Evolutionary conservation across 2,113 vertebrate genomes (phyloP).

Genomic region (Galbula dea): DNA sequence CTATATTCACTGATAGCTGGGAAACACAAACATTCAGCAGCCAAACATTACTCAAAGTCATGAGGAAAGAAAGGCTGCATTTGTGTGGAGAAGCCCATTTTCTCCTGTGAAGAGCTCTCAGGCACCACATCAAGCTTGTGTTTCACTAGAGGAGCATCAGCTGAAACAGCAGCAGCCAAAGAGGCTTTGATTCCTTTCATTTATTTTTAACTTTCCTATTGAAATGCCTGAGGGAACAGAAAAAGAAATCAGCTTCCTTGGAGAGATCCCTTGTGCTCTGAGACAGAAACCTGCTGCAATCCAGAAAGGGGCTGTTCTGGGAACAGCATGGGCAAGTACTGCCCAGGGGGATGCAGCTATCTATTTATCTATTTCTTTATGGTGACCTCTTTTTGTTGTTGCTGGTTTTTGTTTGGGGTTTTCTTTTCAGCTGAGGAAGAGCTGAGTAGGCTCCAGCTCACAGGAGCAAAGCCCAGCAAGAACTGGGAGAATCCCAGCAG

Average conservation of each 20-base stretch:
- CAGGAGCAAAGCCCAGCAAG: neutral
- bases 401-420: too few relatives aligned
- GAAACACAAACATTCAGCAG: neutral
- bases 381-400: neutral
- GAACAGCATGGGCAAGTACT: neutral
- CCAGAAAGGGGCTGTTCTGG: neutral
- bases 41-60: neutral
- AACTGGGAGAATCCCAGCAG: neutral
- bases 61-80: neutral
- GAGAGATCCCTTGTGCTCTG: conserved; percentile 3
- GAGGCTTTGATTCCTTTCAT: conserved; percentile 17
- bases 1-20: neutral
- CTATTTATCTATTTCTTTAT: neutral
- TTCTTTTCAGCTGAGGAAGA: neutral
- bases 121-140: neutral
- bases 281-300: conserved; percentile 9
- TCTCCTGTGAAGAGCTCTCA: conserved; percentile 2
- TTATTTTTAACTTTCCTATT: conserved; percentile 55
- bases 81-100: conserved; percentile 22
- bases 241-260: neutral
- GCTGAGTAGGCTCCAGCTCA: neutral
- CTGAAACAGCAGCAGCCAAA: conserved; percentile 1
- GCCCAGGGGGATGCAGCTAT: neutral
- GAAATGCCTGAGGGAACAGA: neutral
- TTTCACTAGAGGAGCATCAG: conserved; percentile 26